These are phyloP conservation scores for Hestina assimilis DNA, from an alignment of 1,140 invertebrate genomes.

Conservation along the genomic window DNA sequence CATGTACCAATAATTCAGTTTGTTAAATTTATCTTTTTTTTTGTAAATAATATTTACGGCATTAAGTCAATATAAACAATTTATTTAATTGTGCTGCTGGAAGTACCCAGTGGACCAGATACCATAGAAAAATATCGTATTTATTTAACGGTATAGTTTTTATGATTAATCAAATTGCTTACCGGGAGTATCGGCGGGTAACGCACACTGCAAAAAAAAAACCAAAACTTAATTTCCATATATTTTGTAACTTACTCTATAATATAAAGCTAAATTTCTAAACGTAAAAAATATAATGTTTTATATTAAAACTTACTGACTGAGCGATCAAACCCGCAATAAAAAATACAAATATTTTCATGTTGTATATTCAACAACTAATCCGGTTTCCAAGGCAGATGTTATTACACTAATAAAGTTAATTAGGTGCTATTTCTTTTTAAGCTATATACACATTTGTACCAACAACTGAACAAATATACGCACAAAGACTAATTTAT, in stretches of 20 bases:
- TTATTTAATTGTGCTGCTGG: too few relatives aligned
- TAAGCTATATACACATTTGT: background rate
- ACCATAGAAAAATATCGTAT: too few relatives aligned
- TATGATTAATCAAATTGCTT: background rate
- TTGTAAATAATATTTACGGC: too few relatives aligned
- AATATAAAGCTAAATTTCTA: too few relatives aligned
- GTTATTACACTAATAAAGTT: background rate
- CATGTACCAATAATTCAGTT: too few relatives aligned
- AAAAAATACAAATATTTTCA: slow-evolving; percentile 1
- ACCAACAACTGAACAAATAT: slow-evolving; percentile 2
- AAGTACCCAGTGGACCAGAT: too few relatives aligned
- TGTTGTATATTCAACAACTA: background rate
- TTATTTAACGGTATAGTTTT: too few relatives aligned
- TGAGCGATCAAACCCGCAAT: background rate
- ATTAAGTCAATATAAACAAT: too few relatives aligned
- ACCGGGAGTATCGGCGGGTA: background rate
- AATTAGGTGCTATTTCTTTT: slow-evolving; percentile 5
- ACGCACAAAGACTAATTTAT: background rate
- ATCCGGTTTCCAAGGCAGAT: background rate
- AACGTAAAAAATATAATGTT: too few relatives aligned
- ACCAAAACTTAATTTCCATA: too few relatives aligned
- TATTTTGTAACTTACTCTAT: too few relatives aligned
- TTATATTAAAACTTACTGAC: background rate
- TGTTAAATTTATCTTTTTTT: too few relatives aligned
- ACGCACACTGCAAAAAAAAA: background rate